Conservation (phyloP, 2,797 vertebrate genomes). For the Pempheris klunzingeri region DNA sequence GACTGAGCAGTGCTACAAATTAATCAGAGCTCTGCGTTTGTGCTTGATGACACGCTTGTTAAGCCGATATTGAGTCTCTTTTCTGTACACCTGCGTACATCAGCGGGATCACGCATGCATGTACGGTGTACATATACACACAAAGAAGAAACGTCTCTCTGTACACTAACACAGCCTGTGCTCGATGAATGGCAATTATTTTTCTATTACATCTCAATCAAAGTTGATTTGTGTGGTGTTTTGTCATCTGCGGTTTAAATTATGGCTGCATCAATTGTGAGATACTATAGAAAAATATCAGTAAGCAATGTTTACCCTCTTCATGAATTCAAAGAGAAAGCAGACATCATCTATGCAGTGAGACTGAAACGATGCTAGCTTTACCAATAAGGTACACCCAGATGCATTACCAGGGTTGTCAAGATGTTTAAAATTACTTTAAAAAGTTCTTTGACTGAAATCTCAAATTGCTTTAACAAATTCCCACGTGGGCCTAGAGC, state of each 20-base stretch:
- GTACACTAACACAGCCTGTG: neutral
- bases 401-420: neutral
- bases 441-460: neutral
- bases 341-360: no score
- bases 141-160: neutral
- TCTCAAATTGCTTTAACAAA: neutral
- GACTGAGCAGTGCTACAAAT: constrained; percentile 39
- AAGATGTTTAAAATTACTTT: neutral
- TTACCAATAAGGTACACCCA: neutral
- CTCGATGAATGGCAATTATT: neutral
- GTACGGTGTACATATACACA: no score
- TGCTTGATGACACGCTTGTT: constrained; percentile 43
- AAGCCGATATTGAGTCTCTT: constrained; percentile 44
- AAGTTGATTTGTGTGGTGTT: neutral
- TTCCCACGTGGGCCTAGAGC: neutral
- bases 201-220: neutral
- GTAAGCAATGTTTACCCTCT: neutral
- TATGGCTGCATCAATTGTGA: neutral
- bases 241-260: neutral
- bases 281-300: no score
- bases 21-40: constrained; percentile 43
- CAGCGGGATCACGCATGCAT: constrained; percentile 18
- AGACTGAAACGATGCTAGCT: neutral
- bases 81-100: neutral
- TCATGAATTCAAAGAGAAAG: neutral